Percentiles rank a stretch among this genome's conserved stretches.
Conservation (phyloP, 2,888 invertebrate species). For the Diploptera punctata region DNA sequence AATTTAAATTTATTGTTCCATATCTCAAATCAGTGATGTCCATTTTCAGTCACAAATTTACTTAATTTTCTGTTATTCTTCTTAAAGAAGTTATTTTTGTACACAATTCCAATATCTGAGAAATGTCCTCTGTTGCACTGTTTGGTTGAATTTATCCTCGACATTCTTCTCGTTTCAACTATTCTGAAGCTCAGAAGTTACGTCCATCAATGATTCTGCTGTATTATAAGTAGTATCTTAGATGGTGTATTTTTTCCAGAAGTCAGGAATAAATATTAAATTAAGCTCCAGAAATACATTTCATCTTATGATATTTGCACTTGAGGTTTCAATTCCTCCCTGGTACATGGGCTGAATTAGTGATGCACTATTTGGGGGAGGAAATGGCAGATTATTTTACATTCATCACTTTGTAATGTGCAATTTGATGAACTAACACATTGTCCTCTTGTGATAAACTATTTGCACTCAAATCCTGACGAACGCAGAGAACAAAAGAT, state of each 20-base stretch:
- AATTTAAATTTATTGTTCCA: not conserved
- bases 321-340: not conserved
- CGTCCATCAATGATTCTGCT: no score
- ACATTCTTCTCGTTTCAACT: not conserved
- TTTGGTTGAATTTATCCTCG: not conserved
- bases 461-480: not conserved
- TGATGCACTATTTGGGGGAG: not conserved
- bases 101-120: no score
- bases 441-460: not conserved
- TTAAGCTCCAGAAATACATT: not conserved
- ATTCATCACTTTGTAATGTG: not conserved
- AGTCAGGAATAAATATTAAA: not conserved
- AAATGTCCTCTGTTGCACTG: not conserved
- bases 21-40: no score
- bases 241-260: not conserved
- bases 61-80: no score
- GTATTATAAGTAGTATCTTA: not conserved
- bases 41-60: no score
- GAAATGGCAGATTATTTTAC: no score
- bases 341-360: not conserved
- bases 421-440: not conserved
- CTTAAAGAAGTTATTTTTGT: no score
- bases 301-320: not conserved
- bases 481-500: not conserved
- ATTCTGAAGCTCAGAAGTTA: no score